These are phyloP conservation scores for Acleris holmiana DNA, from an alignment of 2,888 invertebrate genomes.

Conservation along the genomic window DNA sequence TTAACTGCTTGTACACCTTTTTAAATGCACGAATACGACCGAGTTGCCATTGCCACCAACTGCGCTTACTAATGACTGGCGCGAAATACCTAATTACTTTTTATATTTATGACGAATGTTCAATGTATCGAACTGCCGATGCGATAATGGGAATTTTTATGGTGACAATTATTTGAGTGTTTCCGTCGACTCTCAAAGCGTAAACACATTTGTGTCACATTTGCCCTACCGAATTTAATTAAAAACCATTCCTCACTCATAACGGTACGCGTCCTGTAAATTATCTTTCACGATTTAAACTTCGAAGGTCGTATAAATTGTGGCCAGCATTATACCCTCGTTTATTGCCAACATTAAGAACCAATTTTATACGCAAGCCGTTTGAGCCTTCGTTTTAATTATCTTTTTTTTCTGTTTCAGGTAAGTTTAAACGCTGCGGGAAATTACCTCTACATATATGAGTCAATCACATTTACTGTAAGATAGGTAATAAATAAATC, in stretches of 20 bases:
- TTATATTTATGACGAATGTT: not conserved
- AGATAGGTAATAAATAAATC: too few species aligned
- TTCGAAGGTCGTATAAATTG: constrained; percentile 52
- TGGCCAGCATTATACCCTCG: constrained; percentile 44
- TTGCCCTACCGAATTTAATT: constrained; percentile 22
- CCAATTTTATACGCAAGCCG: constrained; percentile 46
- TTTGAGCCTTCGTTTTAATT: constrained; percentile 51
- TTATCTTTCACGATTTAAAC: constrained; percentile 42
- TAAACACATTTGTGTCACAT: not conserved
- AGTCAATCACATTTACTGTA: not conserved
- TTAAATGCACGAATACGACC: not conserved
- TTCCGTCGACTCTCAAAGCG: not conserved
- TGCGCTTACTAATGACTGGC: constrained; percentile 46
- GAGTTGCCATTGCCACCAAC: constrained; percentile 27
- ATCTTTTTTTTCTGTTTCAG: constrained; percentile 56
- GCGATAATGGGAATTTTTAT: too few species aligned
- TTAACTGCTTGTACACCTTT: not conserved
- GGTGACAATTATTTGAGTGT: not conserved
- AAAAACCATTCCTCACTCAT: constrained; percentile 23
- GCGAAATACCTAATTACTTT: not conserved
- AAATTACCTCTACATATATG: not conserved
- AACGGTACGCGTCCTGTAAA: constrained; percentile 41
- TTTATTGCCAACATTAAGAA: constrained; percentile 51
- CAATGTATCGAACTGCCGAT: not conserved
- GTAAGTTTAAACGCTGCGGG: constrained; percentile 47